These are phyloP conservation scores for Pyrochroa serraticornis DNA, from an alignment of 2,888 invertebrate species.

Conservation along the genomic window DNA sequence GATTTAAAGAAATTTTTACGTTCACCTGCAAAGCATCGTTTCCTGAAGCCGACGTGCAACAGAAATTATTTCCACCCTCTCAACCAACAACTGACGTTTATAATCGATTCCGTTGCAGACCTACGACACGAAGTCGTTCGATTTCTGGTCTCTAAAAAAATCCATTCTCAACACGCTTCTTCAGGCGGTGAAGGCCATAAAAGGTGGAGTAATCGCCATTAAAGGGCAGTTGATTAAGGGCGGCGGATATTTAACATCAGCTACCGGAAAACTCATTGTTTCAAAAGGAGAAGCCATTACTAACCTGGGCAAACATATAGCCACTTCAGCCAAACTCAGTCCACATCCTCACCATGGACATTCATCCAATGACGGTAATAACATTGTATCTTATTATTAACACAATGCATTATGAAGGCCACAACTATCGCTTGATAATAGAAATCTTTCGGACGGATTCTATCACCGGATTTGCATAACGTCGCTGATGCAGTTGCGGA, in stretches of 20 bases:
- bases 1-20: too few species aligned
- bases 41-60: too few species aligned
- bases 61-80: too few species aligned
- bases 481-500: not conserved
- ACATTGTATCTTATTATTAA: conserved; percentile 1
- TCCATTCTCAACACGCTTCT: conserved; percentile 81
- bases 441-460: not conserved
- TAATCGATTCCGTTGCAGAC: conserved; percentile 35
- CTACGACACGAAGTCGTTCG: conserved; percentile 48
- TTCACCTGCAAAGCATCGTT: too few species aligned
- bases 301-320: conserved; percentile 79
- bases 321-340: conserved; percentile 73
- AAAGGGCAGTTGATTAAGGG: conserved; percentile 88
- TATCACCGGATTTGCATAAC: not conserved
- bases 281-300: conserved; percentile 81
- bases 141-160: conserved; percentile 76
- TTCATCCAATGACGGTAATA: conserved; percentile 33
- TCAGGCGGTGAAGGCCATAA: conserved; percentile 87
- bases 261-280: conserved; percentile 71
- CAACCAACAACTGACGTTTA: not conserved
- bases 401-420: too few species aligned
- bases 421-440: not conserved
- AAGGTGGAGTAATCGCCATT: conserved; percentile 85
- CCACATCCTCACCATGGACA: conserved; percentile 50
- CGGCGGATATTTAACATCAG: conserved; percentile 71